phyloP scores from a whole-genome alignment of 2,888 invertebrate genomes.

The Drosophila peninsularis region DNA sequence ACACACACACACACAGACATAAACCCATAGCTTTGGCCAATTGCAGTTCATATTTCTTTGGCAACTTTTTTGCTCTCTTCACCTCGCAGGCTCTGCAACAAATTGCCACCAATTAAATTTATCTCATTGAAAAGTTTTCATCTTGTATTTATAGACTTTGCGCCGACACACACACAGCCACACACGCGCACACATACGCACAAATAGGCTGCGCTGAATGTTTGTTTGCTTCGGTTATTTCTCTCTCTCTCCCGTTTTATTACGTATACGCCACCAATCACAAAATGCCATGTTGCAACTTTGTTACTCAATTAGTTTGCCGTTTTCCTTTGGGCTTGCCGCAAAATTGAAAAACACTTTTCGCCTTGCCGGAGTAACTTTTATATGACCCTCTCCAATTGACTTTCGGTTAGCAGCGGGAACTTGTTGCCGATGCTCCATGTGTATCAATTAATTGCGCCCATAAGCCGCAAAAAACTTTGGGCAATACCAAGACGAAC shows the following conservation, averaged over 20 bases:
- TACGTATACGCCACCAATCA: constrained; percentile 77
- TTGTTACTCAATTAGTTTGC: constrained; percentile 82
- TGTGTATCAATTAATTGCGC: constrained; percentile 79
- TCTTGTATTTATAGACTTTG: constrained; percentile 79
- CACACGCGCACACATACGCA: constrained; percentile 17
- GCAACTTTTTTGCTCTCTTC: constrained; percentile 53
- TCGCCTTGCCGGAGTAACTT: constrained; percentile 56
- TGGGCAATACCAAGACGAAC: constrained; percentile 22
- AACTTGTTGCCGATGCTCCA: constrained; percentile 58
- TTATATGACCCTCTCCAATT: constrained; percentile 65
- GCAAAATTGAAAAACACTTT: constrained; percentile 75
- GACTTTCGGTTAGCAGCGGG: constrained; percentile 56
- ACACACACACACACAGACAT: constrained; percentile 15
- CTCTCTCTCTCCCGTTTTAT: constrained; percentile 57
- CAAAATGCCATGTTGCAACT: constrained; percentile 74
- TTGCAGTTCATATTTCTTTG: constrained; percentile 76
- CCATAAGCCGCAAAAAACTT: constrained; percentile 70
- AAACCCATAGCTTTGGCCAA: constrained; percentile 63
- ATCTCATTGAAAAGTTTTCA: constrained; percentile 82
- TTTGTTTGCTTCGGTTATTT: constrained; percentile 59
- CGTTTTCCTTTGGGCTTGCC: constrained; percentile 62
- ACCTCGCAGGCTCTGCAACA: constrained; percentile 71
- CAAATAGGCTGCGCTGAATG: constrained; percentile 31
- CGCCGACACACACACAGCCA: constrained; percentile 16
- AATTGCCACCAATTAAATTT: constrained; percentile 83